Conservation (phyloP, 2,888 invertebrate genomes). For the Phasia obesa region DNA sequence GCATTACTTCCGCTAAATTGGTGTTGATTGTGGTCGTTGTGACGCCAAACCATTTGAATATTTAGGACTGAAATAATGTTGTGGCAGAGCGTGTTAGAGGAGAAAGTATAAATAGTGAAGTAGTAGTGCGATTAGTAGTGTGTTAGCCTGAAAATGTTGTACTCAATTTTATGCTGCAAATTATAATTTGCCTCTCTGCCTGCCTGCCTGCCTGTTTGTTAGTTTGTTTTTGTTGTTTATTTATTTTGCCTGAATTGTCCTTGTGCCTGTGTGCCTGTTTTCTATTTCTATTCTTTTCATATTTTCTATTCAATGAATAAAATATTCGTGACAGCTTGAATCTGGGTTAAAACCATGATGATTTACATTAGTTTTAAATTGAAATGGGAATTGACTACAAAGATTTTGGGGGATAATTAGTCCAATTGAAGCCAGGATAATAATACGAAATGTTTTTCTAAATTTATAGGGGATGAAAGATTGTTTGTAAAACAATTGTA, state of each 20-base stretch:
- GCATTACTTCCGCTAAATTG: constrained; percentile 81
- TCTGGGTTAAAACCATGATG: constrained; percentile 63
- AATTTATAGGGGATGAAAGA: not conserved
- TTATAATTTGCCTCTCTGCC: constrained; percentile 49
- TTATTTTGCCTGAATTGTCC: constrained; percentile 30
- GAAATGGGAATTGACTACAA: constrained; percentile 22
- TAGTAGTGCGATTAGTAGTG: constrained; percentile 50
- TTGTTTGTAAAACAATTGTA: not conserved
- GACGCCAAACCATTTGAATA: constrained; percentile 73
- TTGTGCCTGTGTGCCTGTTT: constrained; percentile 49
- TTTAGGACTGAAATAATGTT: not conserved
- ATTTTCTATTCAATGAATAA: constrained; percentile 45
- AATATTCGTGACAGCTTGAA: constrained; percentile 66
- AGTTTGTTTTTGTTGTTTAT: constrained; percentile 33
- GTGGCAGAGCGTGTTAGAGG: constrained; percentile 1
- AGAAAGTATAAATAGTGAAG: constrained; percentile 44
- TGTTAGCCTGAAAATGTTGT: constrained; percentile 61
- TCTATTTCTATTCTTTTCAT: constrained; percentile 21
- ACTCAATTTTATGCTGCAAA: constrained; percentile 56
- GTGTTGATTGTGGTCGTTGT: constrained; percentile 78
- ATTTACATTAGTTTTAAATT: constrained; percentile 54
- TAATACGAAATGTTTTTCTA: not conserved
- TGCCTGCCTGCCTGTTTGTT: not conserved
- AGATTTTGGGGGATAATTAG: constrained; percentile 19
- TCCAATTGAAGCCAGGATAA: not conserved